Evolutionary conservation across 2,797 vertebrate species (phyloP), one percentile per base, ranked within the genome.

Genomic region (Aldrovandia affinis): DNA sequence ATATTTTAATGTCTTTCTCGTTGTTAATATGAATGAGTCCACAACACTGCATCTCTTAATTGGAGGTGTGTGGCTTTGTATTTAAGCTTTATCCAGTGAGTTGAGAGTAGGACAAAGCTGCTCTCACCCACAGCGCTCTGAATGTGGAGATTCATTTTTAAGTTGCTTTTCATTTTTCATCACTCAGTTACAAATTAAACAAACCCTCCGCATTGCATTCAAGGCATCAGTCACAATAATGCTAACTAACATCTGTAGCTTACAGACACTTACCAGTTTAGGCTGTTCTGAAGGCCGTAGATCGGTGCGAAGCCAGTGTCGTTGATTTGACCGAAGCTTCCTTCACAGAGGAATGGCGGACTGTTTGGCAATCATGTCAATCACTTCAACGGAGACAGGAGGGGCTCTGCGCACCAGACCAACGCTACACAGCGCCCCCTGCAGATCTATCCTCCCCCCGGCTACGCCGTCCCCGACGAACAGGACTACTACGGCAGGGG

Each of bases 391-490:
- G 97, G 96, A 88, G 97, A 98, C 88, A 96, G 96, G 85, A 95
- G 95, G 87, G 95, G 97, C 89, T 96, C 96, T n/a, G 95, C 96
- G 89, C 97, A 97, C 83, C 98, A 98, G 90, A 99, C 97, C 93
- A 98, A 98, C 89, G 98, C 97, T 83, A 99, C 97, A 1, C 97
- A 99, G 93, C 97, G 98, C 78, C 98, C 98, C 85, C 96, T 99
- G 86, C 98, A 99, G 86, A 97, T 95, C 94, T 97, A 96, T 88
- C 95, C 95, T 73, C 97, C 97, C 9, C 96, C 96, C 39, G 97
- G 95, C 86, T 98, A 98, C 28, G 95, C 96, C 88, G 96, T 93
- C 25, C 95, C 95, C 94, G 93, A 94, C 55, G 92, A 95, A 81
- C 90, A 92, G 83, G 92, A 93, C n/a, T 12, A 36, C n/a, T 95